Evolutionary conservation across 2,797 vertebrate species (phyloP), one percentile per base, ranked within the genome.

Genomic region (Hydrophis major): DNA sequence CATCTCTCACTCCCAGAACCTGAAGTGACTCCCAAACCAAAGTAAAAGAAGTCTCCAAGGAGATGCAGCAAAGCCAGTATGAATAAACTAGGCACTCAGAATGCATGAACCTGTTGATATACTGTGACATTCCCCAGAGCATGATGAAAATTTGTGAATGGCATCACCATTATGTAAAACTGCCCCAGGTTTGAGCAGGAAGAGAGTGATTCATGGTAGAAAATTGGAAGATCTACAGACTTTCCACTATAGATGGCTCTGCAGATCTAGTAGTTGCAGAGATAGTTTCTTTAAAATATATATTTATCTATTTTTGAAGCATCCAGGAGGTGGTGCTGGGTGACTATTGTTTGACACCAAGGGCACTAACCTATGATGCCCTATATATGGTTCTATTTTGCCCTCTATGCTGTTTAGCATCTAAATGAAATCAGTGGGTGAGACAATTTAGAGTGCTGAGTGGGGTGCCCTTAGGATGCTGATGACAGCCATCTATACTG

Each of bases 151-250:
- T 18, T 3, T 32, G 14, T 69, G 66, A 69, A n/a, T 32, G n/a
- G n/a, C n/a, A 32, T 69, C 66, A 69, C 66, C 66, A 32, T 32
- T 18, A 69, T 32, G n/a, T 32, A 69, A 69, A 69, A 32, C n/a
- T 69, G 66, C 5, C 66, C n/a, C 94, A 98, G 94, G 94, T 98
- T 95, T 90, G 98, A 98, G 97, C 97, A 98, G 93, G 98, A 98
- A 89, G 2, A 93, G 11, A 18, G 6, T 20, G 69, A 37, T 37
- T 74, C 32, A 37, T 74, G 66, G n/a, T 18, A 74, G 69, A 37
- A 37, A 37, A 74, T 74, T 74, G 32, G 32, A 78, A 42, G 37
- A 78, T 42, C 74, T 22, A 42, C 18, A 10, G 18, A 78, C 37
- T 42, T 42, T 42, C 37, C 74, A 42, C 37, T 32, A 69, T 18